A percentile compares a stretch with the other conserved stretches of the same genome.
Evolutionary conservation across 2,888 invertebrate species (phyloP).

Genomic region (Ditula angustiorana): DNA sequence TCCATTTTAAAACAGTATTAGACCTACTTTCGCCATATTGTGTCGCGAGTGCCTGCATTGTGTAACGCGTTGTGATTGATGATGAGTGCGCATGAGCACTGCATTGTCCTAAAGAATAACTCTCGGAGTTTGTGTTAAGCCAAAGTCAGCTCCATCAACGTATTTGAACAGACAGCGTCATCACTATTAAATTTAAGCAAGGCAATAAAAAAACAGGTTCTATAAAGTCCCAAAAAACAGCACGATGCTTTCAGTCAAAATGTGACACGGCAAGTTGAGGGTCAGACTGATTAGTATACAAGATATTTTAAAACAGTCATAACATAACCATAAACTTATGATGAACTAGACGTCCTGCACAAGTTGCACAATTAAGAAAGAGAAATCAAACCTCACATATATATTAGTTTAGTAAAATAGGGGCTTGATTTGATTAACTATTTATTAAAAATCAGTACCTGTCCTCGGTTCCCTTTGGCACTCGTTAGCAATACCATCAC

Average conservation of each 20-base stretch:
- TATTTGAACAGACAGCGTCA: not conserved
- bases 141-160: not conserved
- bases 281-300: not conserved
- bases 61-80: not conserved
- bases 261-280: not conserved
- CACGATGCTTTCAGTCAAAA: not conserved
- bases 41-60: not conserved
- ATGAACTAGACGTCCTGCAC: too few relatives aligned
- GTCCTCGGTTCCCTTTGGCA: conserved; percentile 14
- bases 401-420: too few relatives aligned
- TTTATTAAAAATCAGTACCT: conserved; percentile 1
- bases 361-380: too few relatives aligned
- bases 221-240: not conserved
- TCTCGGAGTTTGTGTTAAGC: not conserved
- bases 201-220: not conserved
- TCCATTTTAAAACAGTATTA: not conserved
- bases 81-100: not conserved
- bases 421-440: too few relatives aligned
- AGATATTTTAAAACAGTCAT: not conserved
- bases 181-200: not conserved
- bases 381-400: too few relatives aligned
- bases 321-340: too few relatives aligned
- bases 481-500: conserved; percentile 26
- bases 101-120: not conserved
- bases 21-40: not conserved